Evolutionary conservation across 2,797 vertebrate species (phyloP).

Genomic region (Cossypha dichroa): DNA sequence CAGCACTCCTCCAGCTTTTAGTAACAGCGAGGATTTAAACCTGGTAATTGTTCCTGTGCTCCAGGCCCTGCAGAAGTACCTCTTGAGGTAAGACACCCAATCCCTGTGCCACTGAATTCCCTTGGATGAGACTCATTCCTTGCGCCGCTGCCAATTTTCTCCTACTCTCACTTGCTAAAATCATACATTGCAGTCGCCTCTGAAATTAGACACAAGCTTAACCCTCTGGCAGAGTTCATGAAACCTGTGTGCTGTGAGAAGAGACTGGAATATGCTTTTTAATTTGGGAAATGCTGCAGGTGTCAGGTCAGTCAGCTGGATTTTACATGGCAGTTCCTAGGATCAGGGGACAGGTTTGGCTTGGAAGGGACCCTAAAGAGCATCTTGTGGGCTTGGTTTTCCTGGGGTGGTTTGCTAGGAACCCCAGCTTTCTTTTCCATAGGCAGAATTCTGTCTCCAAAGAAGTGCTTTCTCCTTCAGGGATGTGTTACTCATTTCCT

Average conservation of each 20-base stretch:
- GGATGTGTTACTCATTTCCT: neutral
- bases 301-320: neutral
- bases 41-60: neutral
- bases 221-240: neutral
- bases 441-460: neutral
- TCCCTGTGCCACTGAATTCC: neutral
- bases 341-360: rapidly evolving
- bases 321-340: rapidly evolving
- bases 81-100: neutral
- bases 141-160: neutral
- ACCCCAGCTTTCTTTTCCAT: neutral
- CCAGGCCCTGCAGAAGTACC: neutral
- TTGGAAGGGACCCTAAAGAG: neutral
- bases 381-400: neutral
- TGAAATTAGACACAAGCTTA: neutral
- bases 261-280: neutral
- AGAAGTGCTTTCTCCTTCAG: neutral
- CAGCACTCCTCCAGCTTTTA: neutral
- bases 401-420: neutral
- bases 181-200: neutral
- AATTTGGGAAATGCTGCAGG: neutral
- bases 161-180: neutral
- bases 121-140: neutral
- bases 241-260: neutral
- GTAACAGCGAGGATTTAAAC: neutral